Base-by-base conservation (phyloP, 2,797 vertebrate genomes). In the Rhabdomys pumilio region DNA sequence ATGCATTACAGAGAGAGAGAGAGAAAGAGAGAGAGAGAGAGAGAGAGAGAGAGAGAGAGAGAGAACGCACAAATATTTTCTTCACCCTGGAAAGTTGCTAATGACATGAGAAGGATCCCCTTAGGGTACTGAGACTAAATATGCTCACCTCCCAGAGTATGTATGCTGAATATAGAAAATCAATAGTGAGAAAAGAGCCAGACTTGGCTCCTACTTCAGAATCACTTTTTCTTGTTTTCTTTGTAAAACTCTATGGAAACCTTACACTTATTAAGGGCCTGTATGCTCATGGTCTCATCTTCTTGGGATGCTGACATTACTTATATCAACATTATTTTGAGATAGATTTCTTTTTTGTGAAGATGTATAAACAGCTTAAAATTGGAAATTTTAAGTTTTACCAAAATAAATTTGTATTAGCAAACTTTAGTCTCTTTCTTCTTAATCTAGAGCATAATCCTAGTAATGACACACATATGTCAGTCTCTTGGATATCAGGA, bases 301-400 rank as follows among this genome's bases (percentile, higher is more conserved):
- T 57, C 75, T 91, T 91, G 20, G 24, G 17, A 76, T 75, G 7
- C n/a, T 67, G 41, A 29, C 13, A 61, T 67, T 83, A 34, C 50
- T 72, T 89, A 41, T 59, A 29, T 20, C 67, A 73, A 14, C 17
- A 88, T 41, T 22, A n/a, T 57, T 85, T 73, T 57, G 50, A 93
- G 22, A 72, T 77, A 93, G 6, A 80, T 59, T 91, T 94, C 17
- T n/a, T 44, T 69, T 91, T 83, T 94, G 15, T 19, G 69, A 44
- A 93, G 41, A 63, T 4, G 4, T n/a, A 20, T 15, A 94, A 75
- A 53, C 53, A 41, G 91, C 50, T 50, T 50, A 50, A 50, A 50
- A 50, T 92, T 89, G 29, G 24, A 59, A 96, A 92, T 50, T 57
- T 72, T 67, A 77, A 61, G 4, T 91, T 94, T 73, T 93, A 10